Conservation (phyloP, 2,888 invertebrate genomes). For the Xanthorhoe spadicearia region DNA sequence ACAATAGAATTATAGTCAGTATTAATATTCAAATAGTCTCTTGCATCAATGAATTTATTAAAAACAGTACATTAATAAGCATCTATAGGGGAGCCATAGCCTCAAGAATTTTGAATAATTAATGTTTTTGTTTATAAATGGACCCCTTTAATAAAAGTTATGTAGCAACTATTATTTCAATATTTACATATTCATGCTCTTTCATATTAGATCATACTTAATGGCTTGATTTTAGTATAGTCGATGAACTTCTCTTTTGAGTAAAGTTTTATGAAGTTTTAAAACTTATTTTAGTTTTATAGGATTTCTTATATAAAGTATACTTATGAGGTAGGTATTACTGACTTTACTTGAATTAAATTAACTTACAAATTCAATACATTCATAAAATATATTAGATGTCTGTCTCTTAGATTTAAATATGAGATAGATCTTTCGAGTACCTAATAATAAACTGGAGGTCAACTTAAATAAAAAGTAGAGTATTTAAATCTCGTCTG, state of each 20-base stretch:
- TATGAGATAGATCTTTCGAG: background rate
- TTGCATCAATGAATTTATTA: slow-evolving; percentile 67
- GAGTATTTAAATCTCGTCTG: background rate
- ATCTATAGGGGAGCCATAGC: slow-evolving; percentile 64
- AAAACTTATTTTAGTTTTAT: background rate
- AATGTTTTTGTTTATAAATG: slow-evolving; percentile 39
- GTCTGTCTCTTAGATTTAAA: background rate
- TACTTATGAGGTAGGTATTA: background rate
- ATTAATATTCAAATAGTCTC: slow-evolving; percentile 33
- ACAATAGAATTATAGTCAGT: slow-evolving; percentile 26
- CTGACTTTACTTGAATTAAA: too few relatives aligned
- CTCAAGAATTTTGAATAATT: slow-evolving; percentile 56
- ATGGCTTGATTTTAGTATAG: background rate
- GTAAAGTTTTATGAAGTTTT: too few relatives aligned
- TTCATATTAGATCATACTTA: background rate
- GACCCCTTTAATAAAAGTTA: slow-evolving; percentile 8
- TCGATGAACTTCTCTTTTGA: background rate
- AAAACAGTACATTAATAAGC: slow-evolving; percentile 73
- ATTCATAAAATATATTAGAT: too few relatives aligned
- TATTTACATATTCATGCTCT: background rate
- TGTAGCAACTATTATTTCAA: slow-evolving; percentile 1
- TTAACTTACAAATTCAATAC: too few relatives aligned
- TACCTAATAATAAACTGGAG: background rate
- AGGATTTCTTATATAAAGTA: background rate
- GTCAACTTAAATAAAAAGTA: background rate